These are phyloP conservation scores for Plumapathes pennacea DNA, from an alignment of 92 coral and sea anemone species.

Conservation along the genomic window DNA sequence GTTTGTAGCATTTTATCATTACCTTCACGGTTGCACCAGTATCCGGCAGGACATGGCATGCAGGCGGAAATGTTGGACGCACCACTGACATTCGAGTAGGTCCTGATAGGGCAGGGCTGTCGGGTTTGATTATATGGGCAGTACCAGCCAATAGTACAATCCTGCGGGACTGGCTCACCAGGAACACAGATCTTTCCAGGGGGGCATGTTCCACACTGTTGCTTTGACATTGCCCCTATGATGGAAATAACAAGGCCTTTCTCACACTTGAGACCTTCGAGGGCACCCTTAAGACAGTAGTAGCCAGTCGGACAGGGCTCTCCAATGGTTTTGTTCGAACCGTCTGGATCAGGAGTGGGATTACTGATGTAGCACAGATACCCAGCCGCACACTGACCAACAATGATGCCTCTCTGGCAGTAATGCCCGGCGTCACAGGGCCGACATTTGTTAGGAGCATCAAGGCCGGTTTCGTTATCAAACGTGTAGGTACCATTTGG, in stretches of 20 bases:
- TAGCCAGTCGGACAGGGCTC: slow-evolving; percentile 75
- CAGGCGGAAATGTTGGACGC: slow-evolving; percentile 80
- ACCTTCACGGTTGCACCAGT: slow-evolving; percentile 87
- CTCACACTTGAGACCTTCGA: slow-evolving; percentile 45
- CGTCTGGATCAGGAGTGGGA: slow-evolving; percentile 89
- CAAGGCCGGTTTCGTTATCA: slow-evolving; percentile 52
- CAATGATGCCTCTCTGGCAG: slow-evolving; percentile 83
- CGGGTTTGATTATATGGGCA: slow-evolving; percentile 85
- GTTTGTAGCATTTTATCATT: neutral
- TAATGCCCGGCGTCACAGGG: slow-evolving; percentile 80
- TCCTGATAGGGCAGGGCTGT: slow-evolving; percentile 70
- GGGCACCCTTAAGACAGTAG: slow-evolving; percentile 87
- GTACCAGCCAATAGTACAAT: slow-evolving; percentile 82
- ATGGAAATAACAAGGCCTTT: slow-evolving; percentile 74
- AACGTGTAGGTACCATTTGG: slow-evolving; percentile 90
- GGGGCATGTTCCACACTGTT: slow-evolving; percentile 80
- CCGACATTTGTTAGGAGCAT: slow-evolving; percentile 58
- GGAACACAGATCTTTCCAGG: slow-evolving; percentile 91
- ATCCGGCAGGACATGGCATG: slow-evolving; percentile 88
- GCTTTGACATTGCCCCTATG: slow-evolving; percentile 72
- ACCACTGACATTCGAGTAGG: slow-evolving; percentile 60
- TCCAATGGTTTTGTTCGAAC: slow-evolving; percentile 60
- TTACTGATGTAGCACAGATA: slow-evolving; percentile 76
- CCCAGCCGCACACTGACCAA: slow-evolving; percentile 79
- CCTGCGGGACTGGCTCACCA: slow-evolving; percentile 76